Conservation (phyloP, 1,140 invertebrate species). For the Apocrypta bakeri region DNA sequence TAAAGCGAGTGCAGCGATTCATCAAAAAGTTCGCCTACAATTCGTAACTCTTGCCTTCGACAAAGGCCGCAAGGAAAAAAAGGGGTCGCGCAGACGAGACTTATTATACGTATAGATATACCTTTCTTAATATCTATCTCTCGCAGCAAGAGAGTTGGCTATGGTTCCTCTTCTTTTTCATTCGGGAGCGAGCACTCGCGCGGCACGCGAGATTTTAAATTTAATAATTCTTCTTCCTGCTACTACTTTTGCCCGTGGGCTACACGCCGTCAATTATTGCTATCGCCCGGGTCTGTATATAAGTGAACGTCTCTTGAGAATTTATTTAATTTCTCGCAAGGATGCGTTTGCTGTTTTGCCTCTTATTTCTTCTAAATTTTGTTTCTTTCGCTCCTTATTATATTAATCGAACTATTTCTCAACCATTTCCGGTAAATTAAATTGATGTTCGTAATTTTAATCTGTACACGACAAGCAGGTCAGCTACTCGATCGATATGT, state of each 20-base stretch:
- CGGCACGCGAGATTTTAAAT: constrained; percentile 61
- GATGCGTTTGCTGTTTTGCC: not conserved
- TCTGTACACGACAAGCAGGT: not conserved
- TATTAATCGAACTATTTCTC: too few species aligned
- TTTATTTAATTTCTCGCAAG: constrained; percentile 53
- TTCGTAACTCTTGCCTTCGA: constrained; percentile 58
- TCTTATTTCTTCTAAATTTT: not conserved
- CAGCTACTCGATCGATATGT: not conserved
- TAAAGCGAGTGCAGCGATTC: constrained; percentile 54
- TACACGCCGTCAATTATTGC: constrained; percentile 49
- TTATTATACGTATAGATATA: not conserved
- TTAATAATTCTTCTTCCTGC: constrained; percentile 58
- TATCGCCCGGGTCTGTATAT: constrained; percentile 35
- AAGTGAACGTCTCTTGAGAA: constrained; percentile 35
- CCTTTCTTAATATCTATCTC: constrained; percentile 16
- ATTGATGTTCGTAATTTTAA: not conserved
- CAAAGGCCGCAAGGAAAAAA: constrained; percentile 47
- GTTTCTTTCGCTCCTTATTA: not conserved
- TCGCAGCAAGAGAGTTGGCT: not conserved
- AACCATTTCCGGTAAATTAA: not conserved
- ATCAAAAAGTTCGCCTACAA: constrained; percentile 57
- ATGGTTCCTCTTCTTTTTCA: constrained; percentile 38
- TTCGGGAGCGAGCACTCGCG: constrained; percentile 41
- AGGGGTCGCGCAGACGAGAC: not conserved
- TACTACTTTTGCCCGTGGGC: constrained; percentile 26